phyloP scores from a whole-genome alignment of 2,797 vertebrate genomes.

The Bovichtus diacanthus region DNA sequence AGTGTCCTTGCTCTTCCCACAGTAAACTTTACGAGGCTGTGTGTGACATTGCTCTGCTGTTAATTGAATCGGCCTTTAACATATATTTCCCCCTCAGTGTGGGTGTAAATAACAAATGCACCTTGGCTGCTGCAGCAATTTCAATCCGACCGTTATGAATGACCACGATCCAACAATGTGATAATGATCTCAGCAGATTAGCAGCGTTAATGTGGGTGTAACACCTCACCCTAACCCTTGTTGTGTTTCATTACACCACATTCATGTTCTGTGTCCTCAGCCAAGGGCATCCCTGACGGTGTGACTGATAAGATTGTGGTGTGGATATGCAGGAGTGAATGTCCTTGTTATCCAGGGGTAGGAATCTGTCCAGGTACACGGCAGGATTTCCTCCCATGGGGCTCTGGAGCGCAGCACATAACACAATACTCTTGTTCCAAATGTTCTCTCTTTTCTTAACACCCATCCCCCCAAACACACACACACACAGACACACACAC shows the following conservation, averaged over 20 bases:
- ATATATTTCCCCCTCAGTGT: conserved; percentile 13
- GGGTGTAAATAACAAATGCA: conserved; percentile 72
- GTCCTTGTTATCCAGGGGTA: conserved; percentile 80
- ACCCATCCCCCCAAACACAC: conserved; percentile 49
- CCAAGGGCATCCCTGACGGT: conserved; percentile 69
- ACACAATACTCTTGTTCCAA: conserved; percentile 71
- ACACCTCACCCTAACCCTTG: conserved; percentile 76
- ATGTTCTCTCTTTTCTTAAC: conserved; percentile 65
- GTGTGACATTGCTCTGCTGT: conserved; percentile 58
- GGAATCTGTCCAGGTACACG: conserved; percentile 72
- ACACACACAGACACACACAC: conserved; percentile 11
- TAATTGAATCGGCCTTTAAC: conserved; percentile 66
- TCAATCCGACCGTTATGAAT: conserved; percentile 65
- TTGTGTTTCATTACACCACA: conserved; percentile 74
- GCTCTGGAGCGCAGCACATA: conserved; percentile 59
- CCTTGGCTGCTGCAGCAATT: conserved; percentile 6
- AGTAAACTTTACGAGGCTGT: conserved; percentile 44
- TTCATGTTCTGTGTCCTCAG: conserved; percentile 59
- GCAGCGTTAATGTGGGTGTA: conserved; percentile 69
- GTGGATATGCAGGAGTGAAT: conserved; percentile 57
- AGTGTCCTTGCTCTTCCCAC: conserved; percentile 58
- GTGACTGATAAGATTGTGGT: conserved; percentile 61
- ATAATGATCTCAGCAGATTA: conserved; percentile 79
- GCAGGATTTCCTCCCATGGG: conserved; percentile 74
- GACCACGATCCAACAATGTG: conserved; percentile 50